These are phyloP conservation scores for Bryconaethiops microstoma DNA, from an alignment of 2,797 vertebrate genomes.

Conservation along the genomic window DNA sequence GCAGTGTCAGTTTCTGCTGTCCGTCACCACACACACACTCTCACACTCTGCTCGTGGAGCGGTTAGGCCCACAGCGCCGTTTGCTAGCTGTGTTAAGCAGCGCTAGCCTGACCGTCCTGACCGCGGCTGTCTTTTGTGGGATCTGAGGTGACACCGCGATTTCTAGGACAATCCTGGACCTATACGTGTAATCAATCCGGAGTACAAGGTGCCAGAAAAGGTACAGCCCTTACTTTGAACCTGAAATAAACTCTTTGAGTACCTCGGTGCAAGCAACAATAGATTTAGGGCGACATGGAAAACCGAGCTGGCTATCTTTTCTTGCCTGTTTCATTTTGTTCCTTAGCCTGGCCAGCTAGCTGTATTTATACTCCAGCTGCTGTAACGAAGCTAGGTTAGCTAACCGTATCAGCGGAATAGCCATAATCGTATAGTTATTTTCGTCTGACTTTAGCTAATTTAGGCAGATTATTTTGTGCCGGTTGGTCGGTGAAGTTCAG, in stretches of 20 bases:
- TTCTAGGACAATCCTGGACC: neutral
- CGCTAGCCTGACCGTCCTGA: neutral
- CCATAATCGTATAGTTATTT: too few relatives aligned
- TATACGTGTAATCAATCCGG: neutral
- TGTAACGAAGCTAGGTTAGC: conserved; percentile 5
- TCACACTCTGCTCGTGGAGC: conserved; percentile 31
- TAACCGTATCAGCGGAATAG: too few relatives aligned
- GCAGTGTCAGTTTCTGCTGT: conserved; percentile 71
- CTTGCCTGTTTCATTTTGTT: conserved; percentile 9
- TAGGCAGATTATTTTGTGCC: too few relatives aligned
- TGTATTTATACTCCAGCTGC: conserved; percentile 16
- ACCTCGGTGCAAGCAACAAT: neutral
- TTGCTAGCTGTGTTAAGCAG: too few relatives aligned
- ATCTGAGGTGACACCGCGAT: neutral
- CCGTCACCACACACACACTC: conserved; percentile 45
- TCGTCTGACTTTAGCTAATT: too few relatives aligned
- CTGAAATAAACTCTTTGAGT: too few relatives aligned
- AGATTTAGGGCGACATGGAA: neutral
- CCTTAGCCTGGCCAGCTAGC: neutral
- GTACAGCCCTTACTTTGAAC: too few relatives aligned
- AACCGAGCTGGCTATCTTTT: neutral
- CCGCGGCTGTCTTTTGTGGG: neutral
- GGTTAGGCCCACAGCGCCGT: conserved; percentile 17
- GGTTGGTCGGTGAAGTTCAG: too few relatives aligned
- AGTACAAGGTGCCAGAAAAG: neutral